Conservation (phyloP, 2,797 vertebrate genomes). For the Malurus leucopterus region DNA sequence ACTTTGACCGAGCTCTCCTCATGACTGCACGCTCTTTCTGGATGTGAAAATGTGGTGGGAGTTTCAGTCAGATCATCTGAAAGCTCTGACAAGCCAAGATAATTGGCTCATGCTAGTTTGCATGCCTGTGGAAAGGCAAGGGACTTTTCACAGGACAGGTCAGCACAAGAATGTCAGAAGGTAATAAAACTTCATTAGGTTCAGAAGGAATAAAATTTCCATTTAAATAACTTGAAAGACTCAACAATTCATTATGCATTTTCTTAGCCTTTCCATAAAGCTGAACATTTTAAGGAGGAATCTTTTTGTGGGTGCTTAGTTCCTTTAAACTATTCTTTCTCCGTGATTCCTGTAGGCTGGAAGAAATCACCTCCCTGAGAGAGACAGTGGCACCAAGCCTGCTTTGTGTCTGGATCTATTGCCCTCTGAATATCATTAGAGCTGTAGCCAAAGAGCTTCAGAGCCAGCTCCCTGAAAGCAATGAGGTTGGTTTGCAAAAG, state of each 20-base stretch:
- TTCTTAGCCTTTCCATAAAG: not conserved
- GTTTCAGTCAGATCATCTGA: not conserved
- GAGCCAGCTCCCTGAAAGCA: not conserved
- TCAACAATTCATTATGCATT: not conserved
- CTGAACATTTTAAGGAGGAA: not conserved
- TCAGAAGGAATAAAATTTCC: not conserved
- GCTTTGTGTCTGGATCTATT: not conserved
- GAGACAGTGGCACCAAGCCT: not conserved
- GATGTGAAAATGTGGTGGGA: fast-evolving
- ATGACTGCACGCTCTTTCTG: not conserved
- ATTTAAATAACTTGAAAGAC: not conserved
- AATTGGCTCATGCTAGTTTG: not conserved
- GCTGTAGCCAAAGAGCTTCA: not conserved
- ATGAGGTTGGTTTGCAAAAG: not conserved
- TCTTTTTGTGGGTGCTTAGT: not conserved
- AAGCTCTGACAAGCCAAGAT: not conserved
- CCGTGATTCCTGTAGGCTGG: not conserved
- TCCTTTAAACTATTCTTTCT: not conserved
- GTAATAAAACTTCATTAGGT: not conserved
- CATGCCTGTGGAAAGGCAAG: not conserved
- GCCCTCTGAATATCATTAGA: not conserved
- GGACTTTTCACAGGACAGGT: not conserved
- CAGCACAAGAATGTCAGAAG: not conserved
- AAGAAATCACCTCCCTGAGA: not conserved
- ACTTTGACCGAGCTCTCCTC: not conserved